Evolutionary conservation across 2,888 invertebrate species (phyloP).

Genomic region (Odontothrips loti): DNA sequence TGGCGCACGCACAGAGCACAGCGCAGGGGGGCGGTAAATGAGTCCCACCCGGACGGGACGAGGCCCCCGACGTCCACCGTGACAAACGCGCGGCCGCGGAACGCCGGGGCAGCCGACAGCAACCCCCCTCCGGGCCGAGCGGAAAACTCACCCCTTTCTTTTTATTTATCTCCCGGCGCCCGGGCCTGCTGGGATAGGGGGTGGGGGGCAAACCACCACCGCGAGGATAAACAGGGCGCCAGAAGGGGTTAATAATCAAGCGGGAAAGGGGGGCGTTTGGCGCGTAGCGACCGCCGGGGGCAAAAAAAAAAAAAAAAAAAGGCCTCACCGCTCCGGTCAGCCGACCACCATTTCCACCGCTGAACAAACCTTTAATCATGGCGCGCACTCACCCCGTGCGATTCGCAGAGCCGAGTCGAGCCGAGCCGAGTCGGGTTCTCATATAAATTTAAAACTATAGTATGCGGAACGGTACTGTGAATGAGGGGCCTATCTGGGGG

Average conservation of each 20-base stretch:
- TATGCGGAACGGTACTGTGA: too few relatives aligned
- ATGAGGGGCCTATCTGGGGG: too few relatives aligned
- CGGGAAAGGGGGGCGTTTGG: not conserved
- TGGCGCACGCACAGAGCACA: too few relatives aligned
- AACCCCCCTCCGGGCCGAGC: not conserved
- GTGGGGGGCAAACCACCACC: too few relatives aligned
- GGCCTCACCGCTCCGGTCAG: not conserved
- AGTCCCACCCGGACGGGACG: too few relatives aligned
- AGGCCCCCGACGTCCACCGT: too few relatives aligned
- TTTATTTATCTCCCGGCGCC: not conserved
- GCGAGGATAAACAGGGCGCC: too few relatives aligned
- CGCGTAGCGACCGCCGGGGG: not conserved
- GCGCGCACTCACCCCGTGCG: conserved; percentile 33
- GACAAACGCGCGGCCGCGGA: not conserved
- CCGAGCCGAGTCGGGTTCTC: too few relatives aligned
- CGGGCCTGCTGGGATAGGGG: too few relatives aligned
- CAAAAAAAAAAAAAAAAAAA: not conserved
- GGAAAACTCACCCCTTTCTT: not conserved
- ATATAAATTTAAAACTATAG: conserved; percentile 41
- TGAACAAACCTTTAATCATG: not conserved
- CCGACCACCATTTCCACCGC: not conserved
- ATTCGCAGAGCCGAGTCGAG: too few relatives aligned
- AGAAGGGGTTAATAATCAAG: too few relatives aligned
- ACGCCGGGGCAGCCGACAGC: not conserved
- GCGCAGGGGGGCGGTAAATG: too few relatives aligned